phyloP scores from a whole-genome alignment of 1,140 invertebrate genomes.

The Cotesia vestalis region DNA sequence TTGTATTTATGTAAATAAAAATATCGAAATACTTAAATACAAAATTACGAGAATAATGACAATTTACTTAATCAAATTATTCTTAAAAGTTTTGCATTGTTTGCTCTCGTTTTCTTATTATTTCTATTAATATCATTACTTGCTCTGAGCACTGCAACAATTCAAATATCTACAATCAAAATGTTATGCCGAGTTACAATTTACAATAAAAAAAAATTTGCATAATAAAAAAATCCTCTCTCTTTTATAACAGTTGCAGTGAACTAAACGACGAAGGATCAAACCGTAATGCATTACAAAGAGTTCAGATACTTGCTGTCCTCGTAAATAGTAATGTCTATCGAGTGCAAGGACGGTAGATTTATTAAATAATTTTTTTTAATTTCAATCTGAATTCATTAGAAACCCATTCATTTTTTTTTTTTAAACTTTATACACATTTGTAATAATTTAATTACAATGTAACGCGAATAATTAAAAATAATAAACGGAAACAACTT shows the following conservation, averaged over 20 bases:
- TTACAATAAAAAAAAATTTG: background rate
- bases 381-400: background rate
- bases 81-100: no score
- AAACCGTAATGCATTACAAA: conserved; percentile 3
- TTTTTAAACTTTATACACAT: no score
- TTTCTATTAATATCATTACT: conserved; percentile 1
- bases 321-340: conserved; percentile 18
- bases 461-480: no score
- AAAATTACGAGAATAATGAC: background rate
- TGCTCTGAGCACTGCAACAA: background rate
- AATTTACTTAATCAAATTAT: background rate
- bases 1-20: no score
- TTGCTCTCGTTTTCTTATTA: background rate
- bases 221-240: conserved; percentile 20
- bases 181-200: background rate
- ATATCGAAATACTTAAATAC: no score
- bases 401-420: background rate
- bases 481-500: no score
- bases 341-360: conserved; percentile 30
- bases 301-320: conserved; percentile 1
- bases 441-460: no score
- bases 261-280: conserved; percentile 2
- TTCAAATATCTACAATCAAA: conserved; percentile 9
- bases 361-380: conserved; percentile 15
- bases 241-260: background rate